A percentile compares a stretch with the other conserved stretches of the same genome.
These are phyloP conservation scores for Trilocha varians DNA, from an alignment of 2,888 invertebrate genomes.

Conservation along the genomic window DNA sequence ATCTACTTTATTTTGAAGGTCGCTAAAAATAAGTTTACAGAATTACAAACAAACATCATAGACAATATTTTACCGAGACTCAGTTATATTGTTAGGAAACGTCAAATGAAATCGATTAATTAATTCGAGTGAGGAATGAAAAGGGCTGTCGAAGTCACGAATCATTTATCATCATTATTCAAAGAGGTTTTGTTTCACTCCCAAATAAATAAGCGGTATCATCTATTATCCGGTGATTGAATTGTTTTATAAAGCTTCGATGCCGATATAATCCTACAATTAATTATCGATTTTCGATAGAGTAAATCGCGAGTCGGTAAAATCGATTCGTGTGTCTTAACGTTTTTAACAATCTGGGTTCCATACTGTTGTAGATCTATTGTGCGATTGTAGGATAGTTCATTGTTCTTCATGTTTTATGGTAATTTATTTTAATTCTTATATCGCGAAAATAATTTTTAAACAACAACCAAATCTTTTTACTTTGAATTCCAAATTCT, in stretches of 20 bases:
- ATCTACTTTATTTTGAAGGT: too few relatives aligned
- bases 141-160: conserved; percentile 2
- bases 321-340: background rate
- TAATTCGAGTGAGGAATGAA: background rate
- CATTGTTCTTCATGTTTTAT: too few relatives aligned
- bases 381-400: too few relatives aligned
- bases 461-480: too few relatives aligned
- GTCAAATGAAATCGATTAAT: background rate
- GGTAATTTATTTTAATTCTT: too few relatives aligned
- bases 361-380: too few relatives aligned
- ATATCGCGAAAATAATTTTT: too few relatives aligned
- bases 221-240: conserved; percentile 18
- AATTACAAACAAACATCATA: background rate
- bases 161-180: conserved; percentile 5
- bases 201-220: conserved; percentile 7
- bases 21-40: too few relatives aligned
- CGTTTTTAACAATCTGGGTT: too few relatives aligned
- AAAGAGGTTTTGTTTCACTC: conserved; percentile 7
- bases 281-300: background rate
- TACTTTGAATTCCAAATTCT: too few relatives aligned
- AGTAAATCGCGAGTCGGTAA: too few relatives aligned
- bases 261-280: background rate
- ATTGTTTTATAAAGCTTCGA: conserved; percentile 7
- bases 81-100: conserved; percentile 2
- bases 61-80: background rate